Evolutionary conservation across 2,888 invertebrate genomes (phyloP), one percentile per base, ranked within the genome.

Genomic region (Dastarcus helophoroides): DNA sequence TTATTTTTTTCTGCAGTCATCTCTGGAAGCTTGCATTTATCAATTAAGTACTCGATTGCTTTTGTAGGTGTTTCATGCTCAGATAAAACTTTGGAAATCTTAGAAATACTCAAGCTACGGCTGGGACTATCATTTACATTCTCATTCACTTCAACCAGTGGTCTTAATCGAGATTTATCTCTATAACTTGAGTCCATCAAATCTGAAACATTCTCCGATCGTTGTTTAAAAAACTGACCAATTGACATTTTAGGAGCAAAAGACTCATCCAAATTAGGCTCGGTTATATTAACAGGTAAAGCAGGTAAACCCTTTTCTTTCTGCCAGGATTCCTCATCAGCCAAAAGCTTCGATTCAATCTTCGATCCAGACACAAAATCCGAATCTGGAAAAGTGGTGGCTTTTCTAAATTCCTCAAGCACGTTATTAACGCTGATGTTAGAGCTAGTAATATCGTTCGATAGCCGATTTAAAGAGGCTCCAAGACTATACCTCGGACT

Each of bases 151-250:
- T 28, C 17, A 54, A 53, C 21, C 32, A 32, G 10, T 37, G 35
- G 22, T 33, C 26, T 39, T 48, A 51, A 32, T 43, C 39, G 2
- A 54, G 54, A 32, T 50, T 52, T 13, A 31, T 38, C 25, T 44
- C 45, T 17, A 40, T 30, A 32, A 36, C 31, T 23, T 3, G 32
- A 23, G 3, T 28, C 28, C 17, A 33, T 33, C 27, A 54, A 43
- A 13, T 56, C 46, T 3, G 60, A 56, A 3, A 64, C 42, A 37
- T 53, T 50, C 14, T 62, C 62, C 26, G 60, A 63, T 43, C 57
- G 61, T 22, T 60, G 51, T 39, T 51, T 48, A 36, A 68, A 68
- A 45, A 60, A 68, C 41, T 62, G 60, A 13, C 63, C 62, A 14
- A 67, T 53, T 2, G 67, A 63, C 22, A 60, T 38, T 32, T 44